These are phyloP conservation scores for Cephalophus harveyi DNA, from an alignment of 2,113 vertebrate genomes.

Conservation along the genomic window DNA sequence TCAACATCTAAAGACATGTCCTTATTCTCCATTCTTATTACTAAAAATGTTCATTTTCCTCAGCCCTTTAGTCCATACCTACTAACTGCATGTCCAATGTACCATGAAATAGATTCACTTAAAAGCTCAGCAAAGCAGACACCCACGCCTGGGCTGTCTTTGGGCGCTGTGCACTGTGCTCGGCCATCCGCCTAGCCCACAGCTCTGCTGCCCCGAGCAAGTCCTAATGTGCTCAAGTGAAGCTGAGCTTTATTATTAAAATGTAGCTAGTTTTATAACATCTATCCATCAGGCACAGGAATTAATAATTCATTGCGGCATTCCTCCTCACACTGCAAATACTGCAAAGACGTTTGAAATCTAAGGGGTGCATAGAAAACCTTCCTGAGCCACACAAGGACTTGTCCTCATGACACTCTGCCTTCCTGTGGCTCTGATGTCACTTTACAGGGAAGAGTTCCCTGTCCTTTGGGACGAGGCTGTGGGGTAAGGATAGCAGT, in stretches of 20 bases:
- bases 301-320: background rate
- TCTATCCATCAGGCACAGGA: background rate
- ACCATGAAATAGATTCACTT: background rate
- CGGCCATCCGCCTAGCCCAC: fast-evolving
- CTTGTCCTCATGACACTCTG: background rate
- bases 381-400: background rate
- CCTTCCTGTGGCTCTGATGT: too few species aligned
- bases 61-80: background rate
- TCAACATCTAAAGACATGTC: background rate
- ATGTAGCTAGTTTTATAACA: background rate
- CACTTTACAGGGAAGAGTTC: background rate
- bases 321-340: background rate
- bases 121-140: background rate
- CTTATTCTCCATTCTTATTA: background rate
- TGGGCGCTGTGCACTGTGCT: background rate
- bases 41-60: background rate
- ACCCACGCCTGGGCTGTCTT: background rate
- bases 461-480: background rate
- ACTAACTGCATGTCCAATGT: background rate
- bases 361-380: too few species aligned
- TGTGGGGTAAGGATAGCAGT: fast-evolving
- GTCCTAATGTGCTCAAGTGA: background rate
- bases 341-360: background rate
- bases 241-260: background rate
- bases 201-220: background rate